phyloP scores from a whole-genome alignment of 2,113 vertebrate genomes.

The Otis tarda region DNA sequence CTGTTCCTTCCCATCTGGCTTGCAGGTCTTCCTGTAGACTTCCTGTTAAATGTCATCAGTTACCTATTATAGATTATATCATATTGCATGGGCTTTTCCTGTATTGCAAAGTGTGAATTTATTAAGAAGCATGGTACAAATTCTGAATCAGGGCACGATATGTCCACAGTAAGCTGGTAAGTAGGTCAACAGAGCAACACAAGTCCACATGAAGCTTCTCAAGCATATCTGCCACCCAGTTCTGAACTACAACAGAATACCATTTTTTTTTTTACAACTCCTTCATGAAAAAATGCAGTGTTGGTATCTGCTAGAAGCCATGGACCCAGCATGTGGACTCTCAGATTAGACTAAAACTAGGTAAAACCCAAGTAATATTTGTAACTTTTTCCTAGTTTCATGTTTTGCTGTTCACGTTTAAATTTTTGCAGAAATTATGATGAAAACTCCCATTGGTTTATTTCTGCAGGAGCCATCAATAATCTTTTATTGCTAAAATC shows the following conservation, averaged over 20 bases:
- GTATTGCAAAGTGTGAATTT: not conserved
- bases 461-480: not conserved
- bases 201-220: not conserved
- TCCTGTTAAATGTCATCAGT: not conserved
- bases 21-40: not conserved
- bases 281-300: not conserved
- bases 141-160: not conserved
- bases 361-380: not conserved
- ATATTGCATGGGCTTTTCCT: not conserved
- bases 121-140: not conserved
- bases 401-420: not conserved
- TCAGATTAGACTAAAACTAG: not conserved
- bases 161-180: not conserved
- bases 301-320: not conserved
- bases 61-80: not conserved
- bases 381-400: not conserved
- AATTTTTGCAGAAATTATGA: not conserved
- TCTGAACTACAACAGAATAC: not conserved
- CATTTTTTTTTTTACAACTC: not conserved
- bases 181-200: not conserved
- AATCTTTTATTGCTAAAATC: not conserved
- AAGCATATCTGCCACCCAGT: not conserved
- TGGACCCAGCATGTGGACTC: not conserved
- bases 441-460: not conserved
- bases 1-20: not conserved